These are phyloP conservation scores for Caracal caracal DNA, from an alignment of 2,113 vertebrate species.

Conservation along the genomic window DNA sequence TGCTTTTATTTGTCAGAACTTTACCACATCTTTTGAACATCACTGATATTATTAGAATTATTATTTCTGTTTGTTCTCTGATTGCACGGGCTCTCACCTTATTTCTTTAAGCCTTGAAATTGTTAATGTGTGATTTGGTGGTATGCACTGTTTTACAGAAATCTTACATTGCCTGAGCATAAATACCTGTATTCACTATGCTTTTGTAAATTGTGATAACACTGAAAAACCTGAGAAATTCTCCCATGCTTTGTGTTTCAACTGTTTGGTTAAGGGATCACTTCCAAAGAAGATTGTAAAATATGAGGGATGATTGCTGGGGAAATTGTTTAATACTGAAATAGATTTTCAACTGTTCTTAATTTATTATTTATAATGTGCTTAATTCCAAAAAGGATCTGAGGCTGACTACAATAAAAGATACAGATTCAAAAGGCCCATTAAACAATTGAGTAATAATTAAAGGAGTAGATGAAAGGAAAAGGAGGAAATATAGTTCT, in stretches of 20 bases:
- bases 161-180: background rate
- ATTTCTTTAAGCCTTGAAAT: background rate
- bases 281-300: background rate
- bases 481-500: background rate
- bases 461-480: background rate
- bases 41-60: background rate
- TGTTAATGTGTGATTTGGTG: background rate
- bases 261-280: background rate
- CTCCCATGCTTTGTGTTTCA: background rate
- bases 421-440: background rate
- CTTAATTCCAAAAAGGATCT: background rate
- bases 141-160: background rate
- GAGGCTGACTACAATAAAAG: background rate
- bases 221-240: background rate
- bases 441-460: background rate
- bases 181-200: background rate
- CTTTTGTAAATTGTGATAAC: background rate
- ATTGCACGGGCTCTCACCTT: background rate
- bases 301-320: background rate
- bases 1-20: background rate
- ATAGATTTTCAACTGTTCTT: background rate
- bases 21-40: background rate
- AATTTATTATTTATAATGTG: constrained; percentile 21
- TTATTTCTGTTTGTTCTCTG: background rate
- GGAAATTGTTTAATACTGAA: background rate